Percentiles rank a stretch among this genome's conserved stretches.
These are phyloP conservation scores for Himalopsyche anomala DNA, from an alignment of 2,888 invertebrate genomes.

Conservation along the genomic window DNA sequence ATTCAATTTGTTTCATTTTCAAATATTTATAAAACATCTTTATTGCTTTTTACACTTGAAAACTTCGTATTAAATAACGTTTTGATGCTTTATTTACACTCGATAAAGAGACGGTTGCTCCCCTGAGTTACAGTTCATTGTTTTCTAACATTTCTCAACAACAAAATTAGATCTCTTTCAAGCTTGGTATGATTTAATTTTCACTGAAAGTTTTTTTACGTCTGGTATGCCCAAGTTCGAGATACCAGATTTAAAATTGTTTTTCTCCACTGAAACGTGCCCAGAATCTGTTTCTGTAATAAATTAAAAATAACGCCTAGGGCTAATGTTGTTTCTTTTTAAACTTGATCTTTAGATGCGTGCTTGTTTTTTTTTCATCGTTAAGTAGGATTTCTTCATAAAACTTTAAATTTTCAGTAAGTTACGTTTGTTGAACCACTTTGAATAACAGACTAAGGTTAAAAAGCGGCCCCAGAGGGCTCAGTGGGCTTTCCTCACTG, in stretches of 20 bases:
- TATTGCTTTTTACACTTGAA: too few relatives aligned
- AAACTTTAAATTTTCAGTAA: not conserved
- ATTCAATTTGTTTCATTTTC: too few relatives aligned
- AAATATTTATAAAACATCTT: too few relatives aligned
- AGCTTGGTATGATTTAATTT: slow-evolving; percentile 15
- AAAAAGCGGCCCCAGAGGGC: not conserved
- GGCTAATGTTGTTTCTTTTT: slow-evolving; percentile 5
- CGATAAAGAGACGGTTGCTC: not conserved
- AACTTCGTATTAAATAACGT: too few relatives aligned
- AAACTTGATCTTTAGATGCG: not conserved
- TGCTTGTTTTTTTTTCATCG: not conserved
- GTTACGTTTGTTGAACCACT: not conserved
- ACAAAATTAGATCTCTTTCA: not conserved
- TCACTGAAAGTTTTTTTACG: not conserved
- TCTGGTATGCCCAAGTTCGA: not conserved
- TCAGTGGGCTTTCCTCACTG: slow-evolving; percentile 16
- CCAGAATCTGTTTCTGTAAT: not conserved
- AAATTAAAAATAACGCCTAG: slow-evolving; percentile 8
- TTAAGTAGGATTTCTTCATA: not conserved
- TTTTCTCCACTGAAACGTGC: slow-evolving; percentile 10
- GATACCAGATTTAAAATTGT: slow-evolving; percentile 31
- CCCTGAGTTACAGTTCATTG: not conserved
- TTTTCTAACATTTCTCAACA: not conserved
- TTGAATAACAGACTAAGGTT: not conserved
- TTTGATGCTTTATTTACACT: too few relatives aligned